Percentiles rank a stretch among this genome's conserved stretches.
These are phyloP conservation scores for Nothoprocta perdicaria DNA, from an alignment of 2,113 vertebrate genomes.

Conservation along the genomic window DNA sequence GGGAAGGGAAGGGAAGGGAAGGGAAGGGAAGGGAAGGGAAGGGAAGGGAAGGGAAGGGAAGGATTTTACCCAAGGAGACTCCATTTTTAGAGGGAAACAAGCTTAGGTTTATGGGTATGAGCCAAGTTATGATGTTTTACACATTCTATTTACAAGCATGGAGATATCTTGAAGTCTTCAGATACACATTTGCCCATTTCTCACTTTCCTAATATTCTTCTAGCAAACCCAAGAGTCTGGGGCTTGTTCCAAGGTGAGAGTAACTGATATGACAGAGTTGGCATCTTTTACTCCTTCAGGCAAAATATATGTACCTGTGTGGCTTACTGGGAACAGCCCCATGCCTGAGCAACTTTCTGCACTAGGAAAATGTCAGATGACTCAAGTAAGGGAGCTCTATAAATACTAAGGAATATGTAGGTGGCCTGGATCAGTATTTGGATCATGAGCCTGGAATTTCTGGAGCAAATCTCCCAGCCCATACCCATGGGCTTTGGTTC, in stretches of 20 bases:
- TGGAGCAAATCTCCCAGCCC: neutral
- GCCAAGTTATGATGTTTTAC: neutral
- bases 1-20: too few species aligned
- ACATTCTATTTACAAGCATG: neutral
- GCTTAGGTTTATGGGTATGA: neutral
- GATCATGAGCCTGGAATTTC: neutral
- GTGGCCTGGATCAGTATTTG: neutral
- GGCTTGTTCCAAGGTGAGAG: neutral
- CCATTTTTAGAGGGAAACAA: neutral
- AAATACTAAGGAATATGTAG: neutral
- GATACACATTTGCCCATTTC: neutral
- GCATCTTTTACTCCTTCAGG: neutral
- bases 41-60: neutral
- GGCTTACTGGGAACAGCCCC: too few species aligned
- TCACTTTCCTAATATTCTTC: conserved; percentile 5
- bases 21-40: too few species aligned
- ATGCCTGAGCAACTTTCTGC: too few species aligned
- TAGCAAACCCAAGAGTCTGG: neutral
- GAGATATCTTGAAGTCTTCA: neutral
- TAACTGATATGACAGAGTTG: neutral
- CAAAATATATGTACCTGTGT: too few species aligned
- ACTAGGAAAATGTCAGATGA: too few species aligned
- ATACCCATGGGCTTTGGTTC: neutral
- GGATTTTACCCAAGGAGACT: neutral
- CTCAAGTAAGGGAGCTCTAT: neutral